phyloP scores from a whole-genome alignment of 2,797 vertebrate genomes.

The Bradypodion pumilum region DNA sequence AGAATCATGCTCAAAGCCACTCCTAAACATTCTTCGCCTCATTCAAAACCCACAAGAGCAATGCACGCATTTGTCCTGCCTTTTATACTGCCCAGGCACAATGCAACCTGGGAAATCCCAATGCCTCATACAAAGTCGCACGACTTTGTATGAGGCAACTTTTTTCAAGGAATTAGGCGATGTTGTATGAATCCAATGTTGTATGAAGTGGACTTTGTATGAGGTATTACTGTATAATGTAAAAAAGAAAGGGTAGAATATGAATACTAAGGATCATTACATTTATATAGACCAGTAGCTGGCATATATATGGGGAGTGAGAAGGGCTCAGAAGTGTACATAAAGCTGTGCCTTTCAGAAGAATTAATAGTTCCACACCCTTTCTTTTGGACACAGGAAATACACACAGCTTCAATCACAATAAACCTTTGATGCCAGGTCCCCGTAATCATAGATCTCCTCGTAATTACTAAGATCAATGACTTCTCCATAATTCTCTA shows the following conservation, averaged over 20 bases:
- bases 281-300: not conserved
- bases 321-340: not conserved
- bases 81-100: too few relatives aligned
- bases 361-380: not conserved
- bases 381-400: not conserved
- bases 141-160: too few relatives aligned
- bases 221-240: too few relatives aligned
- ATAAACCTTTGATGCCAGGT: conserved; percentile 74
- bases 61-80: too few relatives aligned
- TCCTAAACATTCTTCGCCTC: too few relatives aligned
- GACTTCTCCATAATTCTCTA: conserved; percentile 71
- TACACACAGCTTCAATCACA: not conserved
- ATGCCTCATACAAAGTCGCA: too few relatives aligned
- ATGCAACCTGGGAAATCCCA: too few relatives aligned
- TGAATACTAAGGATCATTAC: not conserved
- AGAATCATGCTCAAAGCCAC: too few relatives aligned
- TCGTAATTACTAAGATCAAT: conserved; percentile 75
- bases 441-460: conserved; percentile 74
- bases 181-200: too few relatives aligned
- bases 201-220: too few relatives aligned
- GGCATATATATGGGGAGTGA: not conserved
- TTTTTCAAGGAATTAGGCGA: too few relatives aligned
- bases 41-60: too few relatives aligned
- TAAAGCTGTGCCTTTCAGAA: not conserved
- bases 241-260: not conserved